Conservation (phyloP, 2,113 vertebrate species). For the Otis tarda region DNA sequence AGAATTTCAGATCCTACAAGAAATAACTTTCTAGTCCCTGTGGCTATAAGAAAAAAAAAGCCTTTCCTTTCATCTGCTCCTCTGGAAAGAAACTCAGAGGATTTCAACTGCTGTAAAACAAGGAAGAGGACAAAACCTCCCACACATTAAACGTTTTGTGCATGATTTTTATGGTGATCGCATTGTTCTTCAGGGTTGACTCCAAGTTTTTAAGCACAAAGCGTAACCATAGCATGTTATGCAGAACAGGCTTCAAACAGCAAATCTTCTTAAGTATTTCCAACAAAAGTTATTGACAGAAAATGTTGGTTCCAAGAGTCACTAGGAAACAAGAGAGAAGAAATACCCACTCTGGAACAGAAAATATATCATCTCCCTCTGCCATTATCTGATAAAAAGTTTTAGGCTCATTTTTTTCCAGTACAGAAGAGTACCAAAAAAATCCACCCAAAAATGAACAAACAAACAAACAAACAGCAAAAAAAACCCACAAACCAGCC, state of each 20-base stretch:
- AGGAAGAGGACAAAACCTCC: background rate
- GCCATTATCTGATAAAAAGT: background rate
- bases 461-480: background rate
- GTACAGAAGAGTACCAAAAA: background rate
- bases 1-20: background rate
- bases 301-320: background rate
- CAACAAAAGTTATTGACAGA: background rate
- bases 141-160: background rate
- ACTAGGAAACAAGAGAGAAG: background rate
- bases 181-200: background rate
- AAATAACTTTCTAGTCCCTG: background rate
- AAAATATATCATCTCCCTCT: background rate
- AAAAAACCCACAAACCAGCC: background rate
- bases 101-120: conserved; percentile 26
- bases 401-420: background rate
- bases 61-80: background rate
- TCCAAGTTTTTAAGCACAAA: conserved; percentile 15
- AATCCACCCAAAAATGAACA: background rate
- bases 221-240: background rate
- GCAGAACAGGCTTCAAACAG: background rate
- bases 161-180: background rate
- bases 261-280: background rate
- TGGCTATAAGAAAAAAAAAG: background rate
- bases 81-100: background rate
- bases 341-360: background rate